Conservation (phyloP, 2,113 vertebrate genomes). For the Sapayoa aenigma region DNA sequence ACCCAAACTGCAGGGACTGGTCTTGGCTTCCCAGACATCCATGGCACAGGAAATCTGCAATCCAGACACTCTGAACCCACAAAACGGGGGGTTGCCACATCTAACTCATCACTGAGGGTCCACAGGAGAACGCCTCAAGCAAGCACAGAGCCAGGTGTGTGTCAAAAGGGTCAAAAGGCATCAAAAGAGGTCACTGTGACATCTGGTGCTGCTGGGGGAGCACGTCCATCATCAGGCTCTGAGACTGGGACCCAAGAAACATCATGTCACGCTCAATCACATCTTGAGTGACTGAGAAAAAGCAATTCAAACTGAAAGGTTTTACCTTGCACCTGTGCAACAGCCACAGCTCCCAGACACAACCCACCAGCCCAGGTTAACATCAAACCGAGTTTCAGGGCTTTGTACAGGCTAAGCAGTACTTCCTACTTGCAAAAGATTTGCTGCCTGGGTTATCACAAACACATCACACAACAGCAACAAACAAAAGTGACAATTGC, state of each 20-base stretch:
- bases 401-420: neutral
- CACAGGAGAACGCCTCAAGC: neutral
- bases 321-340: neutral
- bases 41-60: neutral
- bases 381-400: neutral
- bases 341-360: neutral
- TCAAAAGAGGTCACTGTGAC: neutral
- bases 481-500: neutral
- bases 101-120: neutral
- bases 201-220: neutral
- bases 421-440: neutral
- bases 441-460: neutral
- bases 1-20: neutral
- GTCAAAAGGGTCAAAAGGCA: neutral
- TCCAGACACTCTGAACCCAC: neutral
- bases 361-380: neutral
- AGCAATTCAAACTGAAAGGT: neutral
- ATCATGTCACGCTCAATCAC: neutral
- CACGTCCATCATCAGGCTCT: accelerated
- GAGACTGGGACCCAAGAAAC: neutral
- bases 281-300: neutral
- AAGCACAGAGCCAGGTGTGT: neutral
- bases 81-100: neutral
- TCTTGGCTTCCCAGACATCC: neutral
- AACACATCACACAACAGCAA: neutral